Percentiles rank a stretch among this genome's conserved stretches.
Conservation (phyloP, 2,888 invertebrate genomes). For the Cinara cedri region DNA sequence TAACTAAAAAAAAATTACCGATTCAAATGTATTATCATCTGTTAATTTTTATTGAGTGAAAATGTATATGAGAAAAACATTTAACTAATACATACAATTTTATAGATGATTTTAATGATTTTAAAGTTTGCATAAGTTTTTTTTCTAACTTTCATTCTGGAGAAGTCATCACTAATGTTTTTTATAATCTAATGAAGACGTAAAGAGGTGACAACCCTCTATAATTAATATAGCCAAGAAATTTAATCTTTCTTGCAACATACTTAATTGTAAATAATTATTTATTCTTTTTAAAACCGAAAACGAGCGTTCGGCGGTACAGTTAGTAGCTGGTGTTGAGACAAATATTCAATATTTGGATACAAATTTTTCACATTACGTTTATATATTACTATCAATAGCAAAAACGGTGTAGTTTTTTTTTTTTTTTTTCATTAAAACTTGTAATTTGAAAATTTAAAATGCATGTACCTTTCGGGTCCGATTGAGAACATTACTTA, state of each 20-base stretch:
- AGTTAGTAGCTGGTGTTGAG: neutral
- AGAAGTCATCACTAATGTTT: neutral
- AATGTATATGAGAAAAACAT: slow-evolving; percentile 9
- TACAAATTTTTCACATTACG: slow-evolving; percentile 6
- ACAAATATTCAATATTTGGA: slow-evolving; percentile 28
- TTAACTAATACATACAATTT: neutral
- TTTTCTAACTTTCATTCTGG: neutral
- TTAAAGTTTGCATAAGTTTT: neutral
- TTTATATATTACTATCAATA: too few relatives aligned
- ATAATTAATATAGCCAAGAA: slow-evolving; percentile 7
- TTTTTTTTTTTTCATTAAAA: too few relatives aligned
- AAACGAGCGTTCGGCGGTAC: slow-evolving; percentile 2
- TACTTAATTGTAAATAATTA: slow-evolving; percentile 11
- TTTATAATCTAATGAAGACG: neutral
- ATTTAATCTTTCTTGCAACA: slow-evolving; percentile 12
- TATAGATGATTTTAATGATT: neutral
- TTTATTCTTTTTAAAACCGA: slow-evolving; percentile 13
- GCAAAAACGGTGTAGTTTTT: too few relatives aligned
- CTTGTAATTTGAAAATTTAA: too few relatives aligned
- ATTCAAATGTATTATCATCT: neutral
- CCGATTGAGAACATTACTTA: too few relatives aligned
- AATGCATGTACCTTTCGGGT: too few relatives aligned
- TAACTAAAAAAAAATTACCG: neutral
- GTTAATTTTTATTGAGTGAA: neutral
- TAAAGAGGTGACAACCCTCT: slow-evolving; percentile 24